phyloP scores from a whole-genome alignment of 2,113 vertebrate genomes.

The Fregetta grallaria region DNA sequence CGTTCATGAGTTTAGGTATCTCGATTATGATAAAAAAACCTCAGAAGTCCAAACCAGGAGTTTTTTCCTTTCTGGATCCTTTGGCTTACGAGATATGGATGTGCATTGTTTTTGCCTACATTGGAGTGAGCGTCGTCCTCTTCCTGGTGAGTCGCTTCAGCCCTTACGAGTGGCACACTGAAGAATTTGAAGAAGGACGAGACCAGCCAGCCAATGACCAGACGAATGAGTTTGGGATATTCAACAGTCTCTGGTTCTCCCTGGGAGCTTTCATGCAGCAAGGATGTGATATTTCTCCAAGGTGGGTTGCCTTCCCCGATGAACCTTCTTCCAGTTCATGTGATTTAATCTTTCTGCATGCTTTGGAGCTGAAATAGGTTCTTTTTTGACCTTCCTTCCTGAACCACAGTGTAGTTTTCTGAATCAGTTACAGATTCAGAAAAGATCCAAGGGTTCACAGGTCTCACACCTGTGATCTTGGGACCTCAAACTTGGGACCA shows the following conservation, averaged over 20 bases:
- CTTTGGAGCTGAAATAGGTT: not conserved
- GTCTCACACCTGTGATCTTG: not conserved
- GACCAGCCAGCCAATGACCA: slow-evolving; percentile 85
- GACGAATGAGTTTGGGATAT: slow-evolving; percentile 98
- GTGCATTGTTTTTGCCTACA: slow-evolving; percentile 99
- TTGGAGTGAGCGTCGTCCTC: slow-evolving; percentile 97
- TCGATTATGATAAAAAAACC: slow-evolving; percentile 99
- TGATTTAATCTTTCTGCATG: not conserved
- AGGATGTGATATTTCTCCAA: slow-evolving; percentile 98
- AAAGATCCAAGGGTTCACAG: not conserved
- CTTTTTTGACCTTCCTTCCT: not conserved
- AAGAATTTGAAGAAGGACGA: slow-evolving; percentile 89
- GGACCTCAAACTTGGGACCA: not conserved
- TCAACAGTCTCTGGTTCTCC: slow-evolving; percentile 99
- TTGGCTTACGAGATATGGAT: slow-evolving; percentile 99
- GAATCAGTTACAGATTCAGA: not conserved
- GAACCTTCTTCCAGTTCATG: not conserved
- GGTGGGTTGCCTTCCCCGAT: slow-evolving; percentile 76
- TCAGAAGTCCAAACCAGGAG: slow-evolving; percentile 96
- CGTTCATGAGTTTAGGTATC: slow-evolving; percentile 98
- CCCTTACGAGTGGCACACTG: slow-evolving; percentile 96
- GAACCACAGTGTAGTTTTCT: not conserved
- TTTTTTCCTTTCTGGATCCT: slow-evolving; percentile 98
- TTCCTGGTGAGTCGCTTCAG: slow-evolving; percentile 99
- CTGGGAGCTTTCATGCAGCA: slow-evolving; percentile 99